These are phyloP conservation scores for Ectobius pallidus DNA, from an alignment of 2,888 invertebrate species.

Conservation along the genomic window DNA sequence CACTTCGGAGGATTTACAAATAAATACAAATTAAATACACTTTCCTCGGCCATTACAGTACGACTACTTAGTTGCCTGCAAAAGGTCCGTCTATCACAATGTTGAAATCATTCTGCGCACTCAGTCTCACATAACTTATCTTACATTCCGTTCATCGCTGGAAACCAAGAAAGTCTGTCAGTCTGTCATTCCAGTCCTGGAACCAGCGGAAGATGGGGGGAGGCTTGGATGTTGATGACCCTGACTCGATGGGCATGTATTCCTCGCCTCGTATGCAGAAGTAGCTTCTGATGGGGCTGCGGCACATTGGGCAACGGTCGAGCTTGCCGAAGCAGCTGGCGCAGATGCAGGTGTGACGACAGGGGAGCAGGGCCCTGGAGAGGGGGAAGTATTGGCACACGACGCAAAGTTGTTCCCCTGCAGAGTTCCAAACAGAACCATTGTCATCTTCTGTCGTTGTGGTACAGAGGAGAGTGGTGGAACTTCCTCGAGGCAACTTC, in stretches of 20 bases:
- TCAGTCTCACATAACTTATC: too few relatives aligned
- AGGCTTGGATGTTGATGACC: slow-evolving; percentile 51
- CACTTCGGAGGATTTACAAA: too few relatives aligned
- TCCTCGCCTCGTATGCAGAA: slow-evolving; percentile 83
- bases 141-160: slow-evolving; percentile 52
- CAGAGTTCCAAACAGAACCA: slow-evolving; percentile 60
- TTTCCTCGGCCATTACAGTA: too few relatives aligned
- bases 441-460: slow-evolving; percentile 55
- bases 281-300: slow-evolving; percentile 81
- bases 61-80: too few relatives aligned
- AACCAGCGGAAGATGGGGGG: slow-evolving; percentile 56
- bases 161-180: slow-evolving; percentile 77
- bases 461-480: slow-evolving; percentile 12
- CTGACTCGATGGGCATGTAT: slow-evolving; percentile 60
- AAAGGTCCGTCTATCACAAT: too few relatives aligned
- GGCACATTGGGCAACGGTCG: slow-evolving; percentile 86
- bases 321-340: slow-evolving; percentile 79
- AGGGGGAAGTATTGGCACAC: slow-evolving; percentile 82
- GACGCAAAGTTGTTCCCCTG: slow-evolving; percentile 72
- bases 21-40: too few relatives aligned
- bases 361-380: slow-evolving; percentile 80
- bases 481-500: slow-evolving; percentile 56
- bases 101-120: too few relatives aligned
- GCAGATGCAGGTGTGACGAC: slow-evolving; percentile 86
- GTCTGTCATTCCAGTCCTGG: slow-evolving; percentile 71